These are phyloP conservation scores for Torymus aiolomorphi DNA, from an alignment of 2,888 invertebrate species.

Conservation along the genomic window DNA sequence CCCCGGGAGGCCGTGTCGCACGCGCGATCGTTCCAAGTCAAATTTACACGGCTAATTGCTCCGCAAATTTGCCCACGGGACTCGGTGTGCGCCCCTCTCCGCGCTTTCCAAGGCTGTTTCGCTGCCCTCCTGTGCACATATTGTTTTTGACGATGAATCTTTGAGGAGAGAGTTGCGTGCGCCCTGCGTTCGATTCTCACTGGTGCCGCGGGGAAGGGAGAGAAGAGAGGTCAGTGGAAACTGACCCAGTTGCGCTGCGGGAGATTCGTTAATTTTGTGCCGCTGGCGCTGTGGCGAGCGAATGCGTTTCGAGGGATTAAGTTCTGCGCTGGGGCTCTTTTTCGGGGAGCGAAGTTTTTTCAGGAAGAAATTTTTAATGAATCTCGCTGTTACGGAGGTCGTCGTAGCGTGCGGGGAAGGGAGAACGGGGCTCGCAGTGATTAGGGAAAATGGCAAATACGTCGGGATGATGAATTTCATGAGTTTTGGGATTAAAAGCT, in stretches of 20 bases:
- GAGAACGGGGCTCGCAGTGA: too few species aligned
- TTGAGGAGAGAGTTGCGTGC: neutral
- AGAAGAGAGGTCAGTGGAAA: neutral
- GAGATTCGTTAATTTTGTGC: conserved; percentile 1
- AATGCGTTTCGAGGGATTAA: too few species aligned
- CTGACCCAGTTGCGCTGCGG: conserved; percentile 21
- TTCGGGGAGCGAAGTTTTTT: too few species aligned
- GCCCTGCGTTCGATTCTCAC: neutral
- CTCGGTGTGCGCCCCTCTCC: neutral
- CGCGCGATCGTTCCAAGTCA: conserved; percentile 40
- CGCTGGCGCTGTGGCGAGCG: too few species aligned
- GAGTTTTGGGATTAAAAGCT: too few species aligned
- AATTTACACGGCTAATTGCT: conserved; percentile 53
- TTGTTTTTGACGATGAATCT: conserved; percentile 25
- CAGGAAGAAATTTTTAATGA: too few species aligned
- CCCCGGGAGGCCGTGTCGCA: conserved; percentile 1
- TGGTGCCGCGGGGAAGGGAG: neutral
- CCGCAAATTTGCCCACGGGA: conserved; percentile 29
- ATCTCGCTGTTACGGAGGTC: too few species aligned
- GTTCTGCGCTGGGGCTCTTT: too few species aligned
- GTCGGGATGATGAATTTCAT: too few species aligned
- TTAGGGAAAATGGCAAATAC: too few species aligned
- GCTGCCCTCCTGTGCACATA: neutral
- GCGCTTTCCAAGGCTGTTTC: too few species aligned
- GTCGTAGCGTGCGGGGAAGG: too few species aligned